phyloP scores from a whole-genome alignment of 2,113 vertebrate species.

The Uropsilus gracilis region DNA sequence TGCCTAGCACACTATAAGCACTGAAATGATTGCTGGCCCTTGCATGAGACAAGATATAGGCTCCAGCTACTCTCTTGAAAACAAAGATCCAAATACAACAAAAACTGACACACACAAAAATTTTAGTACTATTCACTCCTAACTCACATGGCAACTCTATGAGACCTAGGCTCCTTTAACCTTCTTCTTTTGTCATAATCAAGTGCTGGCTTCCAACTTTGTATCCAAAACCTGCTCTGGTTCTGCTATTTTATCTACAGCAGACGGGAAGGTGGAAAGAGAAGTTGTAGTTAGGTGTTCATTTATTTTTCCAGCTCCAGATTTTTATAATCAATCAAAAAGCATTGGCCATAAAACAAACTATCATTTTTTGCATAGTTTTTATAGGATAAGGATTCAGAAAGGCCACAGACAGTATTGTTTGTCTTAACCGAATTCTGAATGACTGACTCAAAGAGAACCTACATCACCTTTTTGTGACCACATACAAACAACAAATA shows the following conservation, averaged over 20 bases:
- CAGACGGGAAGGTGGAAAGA: neutral
- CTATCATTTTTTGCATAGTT: neutral
- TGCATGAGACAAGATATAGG: neutral
- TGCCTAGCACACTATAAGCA: neutral
- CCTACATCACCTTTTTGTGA: neutral
- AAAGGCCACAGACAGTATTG: neutral
- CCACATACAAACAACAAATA: neutral
- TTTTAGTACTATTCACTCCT: neutral
- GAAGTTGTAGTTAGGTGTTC: neutral
- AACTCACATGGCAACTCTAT: neutral
- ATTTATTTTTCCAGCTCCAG: neutral
- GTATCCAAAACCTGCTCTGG: neutral
- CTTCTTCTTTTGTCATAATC: neutral
- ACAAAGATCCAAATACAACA: neutral
- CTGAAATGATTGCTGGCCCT: neutral
- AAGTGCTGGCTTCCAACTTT: neutral
- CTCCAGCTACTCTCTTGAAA: neutral
- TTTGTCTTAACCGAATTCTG: neutral
- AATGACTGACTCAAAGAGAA: neutral
- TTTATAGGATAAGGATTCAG: neutral
- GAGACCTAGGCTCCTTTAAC: neutral
- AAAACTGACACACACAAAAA: constrained; percentile 11
- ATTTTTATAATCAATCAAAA: neutral
- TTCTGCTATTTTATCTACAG: neutral
- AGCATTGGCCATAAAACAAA: neutral